Percentiles rank a stretch among this genome's conserved stretches.
Evolutionary conservation across 2,797 vertebrate species (phyloP).

Genomic region (Amblyraja radiata): DNA sequence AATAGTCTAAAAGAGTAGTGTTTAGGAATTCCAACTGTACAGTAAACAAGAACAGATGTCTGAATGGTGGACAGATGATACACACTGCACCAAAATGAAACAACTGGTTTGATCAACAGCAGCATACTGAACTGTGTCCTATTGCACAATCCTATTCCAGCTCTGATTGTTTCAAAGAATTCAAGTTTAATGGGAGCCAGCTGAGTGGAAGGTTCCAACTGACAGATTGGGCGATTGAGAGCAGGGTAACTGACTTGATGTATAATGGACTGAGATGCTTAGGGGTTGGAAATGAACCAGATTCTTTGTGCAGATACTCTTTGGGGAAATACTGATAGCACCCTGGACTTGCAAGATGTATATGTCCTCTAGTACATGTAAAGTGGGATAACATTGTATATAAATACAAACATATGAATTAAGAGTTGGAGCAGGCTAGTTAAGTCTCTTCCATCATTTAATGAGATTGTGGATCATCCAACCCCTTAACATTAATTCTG

Average conservation of each 20-base stretch:
- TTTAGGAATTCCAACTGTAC: not conserved
- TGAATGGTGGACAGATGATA: not conserved
- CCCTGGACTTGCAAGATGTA: too few relatives aligned
- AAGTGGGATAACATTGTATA: too few relatives aligned
- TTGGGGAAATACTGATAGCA: not conserved
- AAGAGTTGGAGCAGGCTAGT: too few relatives aligned
- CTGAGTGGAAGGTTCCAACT: not conserved
- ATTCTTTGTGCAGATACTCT: not conserved
- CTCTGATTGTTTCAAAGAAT: not conserved
- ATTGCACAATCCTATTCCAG: slow-evolving; percentile 4
- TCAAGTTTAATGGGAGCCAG: slow-evolving; percentile 15
- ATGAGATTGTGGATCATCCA: too few relatives aligned
- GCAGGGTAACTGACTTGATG: not conserved
- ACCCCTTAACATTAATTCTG: too few relatives aligned
- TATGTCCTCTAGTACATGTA: too few relatives aligned
- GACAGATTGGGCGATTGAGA: not conserved
- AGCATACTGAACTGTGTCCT: not conserved
- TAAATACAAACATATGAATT: too few relatives aligned
- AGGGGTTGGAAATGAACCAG: not conserved
- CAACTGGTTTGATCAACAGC: slow-evolving; percentile 13
- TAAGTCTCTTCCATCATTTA: too few relatives aligned
- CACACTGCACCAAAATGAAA: not conserved
- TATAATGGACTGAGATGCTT: not conserved
- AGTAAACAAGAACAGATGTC: slow-evolving; percentile 15
- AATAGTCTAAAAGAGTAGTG: not conserved